Conservation (phyloP, 2,113 vertebrate species). For the Garra rufa region DNA sequence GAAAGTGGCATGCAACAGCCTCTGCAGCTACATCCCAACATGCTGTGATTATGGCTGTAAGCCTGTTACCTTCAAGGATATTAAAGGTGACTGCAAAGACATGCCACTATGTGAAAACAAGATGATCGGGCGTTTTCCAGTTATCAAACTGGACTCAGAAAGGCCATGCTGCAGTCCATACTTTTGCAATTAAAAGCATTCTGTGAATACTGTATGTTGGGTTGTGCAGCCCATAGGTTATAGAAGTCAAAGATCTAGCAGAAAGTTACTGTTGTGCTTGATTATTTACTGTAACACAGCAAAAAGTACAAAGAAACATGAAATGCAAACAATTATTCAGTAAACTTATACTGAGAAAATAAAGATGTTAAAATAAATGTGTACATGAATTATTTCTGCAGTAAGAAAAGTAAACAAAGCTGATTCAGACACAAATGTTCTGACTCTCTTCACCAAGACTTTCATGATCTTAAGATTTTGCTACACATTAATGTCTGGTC, state of each 20-base stretch:
- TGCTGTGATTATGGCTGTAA: neutral
- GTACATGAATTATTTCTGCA: too few relatives aligned
- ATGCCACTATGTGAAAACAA: neutral
- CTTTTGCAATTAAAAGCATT: neutral
- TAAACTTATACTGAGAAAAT: neutral
- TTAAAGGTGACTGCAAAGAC: neutral
- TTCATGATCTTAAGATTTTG: too few relatives aligned
- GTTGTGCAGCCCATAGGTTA: neutral
- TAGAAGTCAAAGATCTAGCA: neutral
- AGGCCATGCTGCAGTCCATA: neutral
- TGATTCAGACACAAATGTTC: too few relatives aligned
- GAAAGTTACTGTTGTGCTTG: neutral
- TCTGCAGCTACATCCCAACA: neutral
- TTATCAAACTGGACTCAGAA: neutral
- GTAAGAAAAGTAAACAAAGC: too few relatives aligned
- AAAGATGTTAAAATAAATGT: neutral
- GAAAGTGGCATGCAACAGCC: neutral
- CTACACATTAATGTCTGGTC: too few relatives aligned
- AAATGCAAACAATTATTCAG: too few relatives aligned
- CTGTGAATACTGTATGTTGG: neutral
- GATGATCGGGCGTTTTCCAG: neutral
- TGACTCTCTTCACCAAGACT: too few relatives aligned
- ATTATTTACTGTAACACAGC: neutral
- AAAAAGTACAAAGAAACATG: neutral
- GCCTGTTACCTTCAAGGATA: neutral